phyloP scores from a whole-genome alignment of 2,113 vertebrate species.

The Grus americana region DNA sequence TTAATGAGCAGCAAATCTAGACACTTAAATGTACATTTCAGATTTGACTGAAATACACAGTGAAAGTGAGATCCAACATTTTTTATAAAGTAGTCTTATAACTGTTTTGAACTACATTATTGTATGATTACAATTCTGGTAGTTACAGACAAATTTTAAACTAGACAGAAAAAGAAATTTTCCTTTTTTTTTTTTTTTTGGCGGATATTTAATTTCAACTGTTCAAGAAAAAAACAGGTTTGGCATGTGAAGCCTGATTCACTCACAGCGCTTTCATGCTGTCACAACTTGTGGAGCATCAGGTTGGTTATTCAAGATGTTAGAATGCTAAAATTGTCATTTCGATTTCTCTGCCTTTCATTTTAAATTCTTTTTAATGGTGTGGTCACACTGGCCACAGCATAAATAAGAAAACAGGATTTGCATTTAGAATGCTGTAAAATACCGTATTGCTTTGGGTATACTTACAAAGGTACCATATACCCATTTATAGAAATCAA shows the following conservation, averaged over 20 bases:
- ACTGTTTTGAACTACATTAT: slow-evolving; percentile 9
- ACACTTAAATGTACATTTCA: slow-evolving; percentile 4
- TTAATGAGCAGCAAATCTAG: slow-evolving; percentile 18
- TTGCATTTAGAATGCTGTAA: slow-evolving; percentile 74
- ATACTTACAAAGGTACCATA: slow-evolving; percentile 37
- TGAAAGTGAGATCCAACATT: slow-evolving; percentile 16
- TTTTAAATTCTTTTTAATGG: slow-evolving; percentile 56
- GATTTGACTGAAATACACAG: slow-evolving; percentile 21
- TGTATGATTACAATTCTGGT: background rate
- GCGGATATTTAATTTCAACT: slow-evolving; percentile 15
- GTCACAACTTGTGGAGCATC: background rate
- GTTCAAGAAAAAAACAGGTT: slow-evolving; percentile 18
- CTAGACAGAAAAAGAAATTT: slow-evolving; percentile 20
- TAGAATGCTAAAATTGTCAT: slow-evolving; percentile 14
- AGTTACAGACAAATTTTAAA: slow-evolving; percentile 38
- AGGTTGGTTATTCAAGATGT: background rate
- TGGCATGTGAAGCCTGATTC: background rate
- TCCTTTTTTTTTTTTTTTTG: background rate
- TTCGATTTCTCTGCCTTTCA: slow-evolving; percentile 42
- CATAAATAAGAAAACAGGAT: slow-evolving; percentile 68
- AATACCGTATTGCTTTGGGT: slow-evolving; percentile 58
- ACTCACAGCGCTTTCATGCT: background rate
- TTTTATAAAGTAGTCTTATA: slow-evolving; percentile 47
- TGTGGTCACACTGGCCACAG: background rate
- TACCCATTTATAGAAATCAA: slow-evolving; percentile 52